Percentiles rank a stretch among this genome's conserved stretches.
These are phyloP conservation scores for Oryzaephilus surinamensis DNA, from an alignment of 1,140 invertebrate species.

Conservation along the genomic window DNA sequence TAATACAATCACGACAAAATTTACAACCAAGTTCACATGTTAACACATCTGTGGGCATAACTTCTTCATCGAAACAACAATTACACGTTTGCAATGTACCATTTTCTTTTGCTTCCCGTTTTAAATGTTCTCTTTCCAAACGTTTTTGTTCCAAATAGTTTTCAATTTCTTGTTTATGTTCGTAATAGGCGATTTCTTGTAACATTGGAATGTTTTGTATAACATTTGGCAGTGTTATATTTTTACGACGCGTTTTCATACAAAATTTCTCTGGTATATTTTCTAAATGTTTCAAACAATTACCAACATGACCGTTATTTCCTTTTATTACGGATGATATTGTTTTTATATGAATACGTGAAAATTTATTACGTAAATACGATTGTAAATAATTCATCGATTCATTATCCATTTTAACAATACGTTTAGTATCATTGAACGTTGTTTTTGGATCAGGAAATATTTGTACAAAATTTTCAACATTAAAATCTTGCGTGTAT, in stretches of 20 bases:
- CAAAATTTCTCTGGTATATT: conserved; percentile 10
- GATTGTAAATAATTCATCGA: conserved; percentile 25
- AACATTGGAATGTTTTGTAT: conserved; percentile 35
- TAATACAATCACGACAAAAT: conserved; percentile 49
- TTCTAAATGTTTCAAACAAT: conserved; percentile 16
- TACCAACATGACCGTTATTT: conserved; percentile 16
- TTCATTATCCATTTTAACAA: conserved; percentile 7
- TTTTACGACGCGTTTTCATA: conserved; percentile 22
- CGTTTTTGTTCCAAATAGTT: conserved; percentile 29
- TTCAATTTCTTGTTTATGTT: conserved; percentile 38
- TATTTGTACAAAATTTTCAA: conserved; percentile 42
- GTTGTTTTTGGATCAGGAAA: conserved; percentile 44
- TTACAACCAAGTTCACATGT: conserved; percentile 45
- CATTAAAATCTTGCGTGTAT: conserved; percentile 38
- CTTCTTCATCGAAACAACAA: conserved; percentile 50
- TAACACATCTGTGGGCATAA: conserved; percentile 46
- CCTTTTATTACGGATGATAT: conserved; percentile 28
- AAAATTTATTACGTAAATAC: conserved; percentile 33
- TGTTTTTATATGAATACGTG: conserved; percentile 8
- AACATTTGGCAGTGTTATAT: conserved; percentile 15
- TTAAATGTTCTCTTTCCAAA: conserved; percentile 26
- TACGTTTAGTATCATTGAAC: conserved; percentile 38
- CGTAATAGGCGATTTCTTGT: conserved; percentile 42
- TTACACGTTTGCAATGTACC: conserved; percentile 36
- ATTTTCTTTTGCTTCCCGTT: conserved; percentile 30